A percentile compares a stretch with the other conserved stretches of the same genome.
These are phyloP conservation scores for Pristionchus fissidentatus DNA, from an alignment of 2,888 invertebrate species.

Conservation along the genomic window DNA sequence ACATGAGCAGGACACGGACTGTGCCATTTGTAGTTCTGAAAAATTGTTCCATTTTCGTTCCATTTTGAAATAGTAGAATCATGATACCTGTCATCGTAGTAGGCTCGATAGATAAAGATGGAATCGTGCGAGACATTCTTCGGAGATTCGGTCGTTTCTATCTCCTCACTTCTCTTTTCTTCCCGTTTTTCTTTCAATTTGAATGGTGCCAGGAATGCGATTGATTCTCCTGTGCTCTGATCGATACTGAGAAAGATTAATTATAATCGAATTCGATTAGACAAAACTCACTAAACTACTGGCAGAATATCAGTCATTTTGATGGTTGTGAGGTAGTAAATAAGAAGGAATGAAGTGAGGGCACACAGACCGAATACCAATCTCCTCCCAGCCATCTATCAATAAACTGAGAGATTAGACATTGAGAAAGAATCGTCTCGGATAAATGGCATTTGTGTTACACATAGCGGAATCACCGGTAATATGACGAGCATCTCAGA, in stretches of 20 bases:
- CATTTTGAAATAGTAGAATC: no score
- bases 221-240: not conserved
- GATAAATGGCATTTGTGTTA: no score
- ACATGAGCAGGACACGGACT: conserved; percentile 17
- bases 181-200: not conserved
- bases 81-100: conserved; percentile 26
- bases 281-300: not conserved
- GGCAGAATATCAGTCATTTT: not conserved
- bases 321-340: conserved; percentile 24
- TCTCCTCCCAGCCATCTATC: no score
- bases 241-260: not conserved
- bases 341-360: not conserved
- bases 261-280: not conserved
- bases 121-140: not conserved
- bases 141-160: not conserved
- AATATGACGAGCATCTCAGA: no score
- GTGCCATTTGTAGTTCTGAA: conserved; percentile 4
- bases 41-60: no score
- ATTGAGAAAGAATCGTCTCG: no score
- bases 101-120: not conserved
- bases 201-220: not conserved
- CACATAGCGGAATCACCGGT: no score
- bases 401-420: no score
- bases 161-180: not conserved
- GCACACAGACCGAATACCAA: not conserved